These are phyloP conservation scores for Heliconius himera DNA, from an alignment of 1,140 invertebrate species.

Conservation along the genomic window DNA sequence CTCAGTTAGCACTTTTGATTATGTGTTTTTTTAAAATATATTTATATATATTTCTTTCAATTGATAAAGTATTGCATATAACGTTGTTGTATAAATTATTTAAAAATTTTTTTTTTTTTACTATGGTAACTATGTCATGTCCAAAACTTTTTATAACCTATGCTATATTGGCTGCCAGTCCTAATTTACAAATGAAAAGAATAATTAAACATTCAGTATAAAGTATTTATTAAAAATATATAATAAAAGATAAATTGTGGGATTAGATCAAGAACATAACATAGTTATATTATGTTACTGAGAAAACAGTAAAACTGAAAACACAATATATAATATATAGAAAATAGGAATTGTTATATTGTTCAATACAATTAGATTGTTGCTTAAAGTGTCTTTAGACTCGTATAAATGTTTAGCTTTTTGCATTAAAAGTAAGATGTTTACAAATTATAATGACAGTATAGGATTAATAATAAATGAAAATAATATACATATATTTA, in stretches of 20 bases:
- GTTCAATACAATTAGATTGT: background rate
- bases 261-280: too few relatives aligned
- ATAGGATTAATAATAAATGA: background rate
- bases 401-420: background rate
- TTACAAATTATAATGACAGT: background rate
- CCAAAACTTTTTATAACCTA: background rate
- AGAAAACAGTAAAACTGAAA: background rate
- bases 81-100: background rate
- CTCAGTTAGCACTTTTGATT: constrained; percentile 11
- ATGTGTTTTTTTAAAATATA: background rate
- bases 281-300: background rate
- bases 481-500: background rate
- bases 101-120: background rate
- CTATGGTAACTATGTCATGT: background rate
- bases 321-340: background rate
- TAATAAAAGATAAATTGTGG: too few relatives aligned
- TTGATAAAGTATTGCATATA: too few relatives aligned
- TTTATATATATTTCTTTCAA: background rate
- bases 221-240: background rate
- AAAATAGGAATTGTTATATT: background rate
- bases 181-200: background rate
- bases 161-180: background rate
- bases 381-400: constrained; percentile 4
- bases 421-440: background rate
- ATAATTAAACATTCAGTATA: background rate